These are phyloP conservation scores for Orcinus orca DNA, from an alignment of 2,113 vertebrate species.

Conservation along the genomic window DNA sequence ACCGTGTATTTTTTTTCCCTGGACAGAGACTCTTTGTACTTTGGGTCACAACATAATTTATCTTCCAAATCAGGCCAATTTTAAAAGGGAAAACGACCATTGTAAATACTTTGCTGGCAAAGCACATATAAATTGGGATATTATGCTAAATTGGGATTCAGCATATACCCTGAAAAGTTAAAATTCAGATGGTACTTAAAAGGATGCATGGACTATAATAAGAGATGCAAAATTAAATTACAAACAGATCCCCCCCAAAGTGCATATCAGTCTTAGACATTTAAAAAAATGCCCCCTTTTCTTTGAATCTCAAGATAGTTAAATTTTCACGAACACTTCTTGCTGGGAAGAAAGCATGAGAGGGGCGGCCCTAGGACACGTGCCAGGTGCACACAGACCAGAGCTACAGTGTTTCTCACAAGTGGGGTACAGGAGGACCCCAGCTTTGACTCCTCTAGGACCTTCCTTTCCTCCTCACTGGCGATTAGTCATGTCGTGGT, in stretches of 20 bases:
- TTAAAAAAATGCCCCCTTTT: constrained; percentile 29
- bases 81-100: not conserved
- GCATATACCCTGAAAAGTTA: not conserved
- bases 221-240: constrained; percentile 49
- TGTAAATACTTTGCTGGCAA: not conserved
- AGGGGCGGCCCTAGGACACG: not conserved
- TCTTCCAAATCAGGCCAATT: not conserved
- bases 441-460: not conserved
- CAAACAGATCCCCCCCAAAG: constrained; percentile 55
- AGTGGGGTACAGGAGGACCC: not conserved
- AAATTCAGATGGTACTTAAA: constrained; percentile 30
- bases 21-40: not conserved
- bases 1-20: not conserved
- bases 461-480: constrained; percentile 71
- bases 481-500: constrained; percentile 76
- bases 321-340: constrained; percentile 27
- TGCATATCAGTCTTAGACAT: constrained; percentile 18
- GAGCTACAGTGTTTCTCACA: not conserved
- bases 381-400: not conserved
- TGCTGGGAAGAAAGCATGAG: not conserved
- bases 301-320: constrained; percentile 1
- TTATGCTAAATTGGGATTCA: not conserved
- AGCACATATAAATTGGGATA: not conserved
- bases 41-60: not conserved
- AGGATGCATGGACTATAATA: constrained; percentile 9